Evolutionary conservation across 2,888 invertebrate genomes (phyloP), one percentile per base, ranked within the genome.

Genomic region (Masnerella sp.): DNA sequence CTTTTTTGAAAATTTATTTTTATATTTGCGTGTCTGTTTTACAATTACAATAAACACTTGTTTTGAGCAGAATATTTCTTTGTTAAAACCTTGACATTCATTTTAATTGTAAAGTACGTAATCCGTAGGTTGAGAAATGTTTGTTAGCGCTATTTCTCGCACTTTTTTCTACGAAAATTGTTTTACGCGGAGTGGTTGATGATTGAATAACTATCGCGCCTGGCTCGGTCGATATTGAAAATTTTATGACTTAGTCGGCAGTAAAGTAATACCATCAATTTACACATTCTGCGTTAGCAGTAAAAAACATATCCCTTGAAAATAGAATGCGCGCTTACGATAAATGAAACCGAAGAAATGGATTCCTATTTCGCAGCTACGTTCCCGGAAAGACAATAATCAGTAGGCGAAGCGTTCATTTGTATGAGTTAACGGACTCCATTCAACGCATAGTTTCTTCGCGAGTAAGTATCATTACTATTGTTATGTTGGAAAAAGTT

Each of bases 211-310:
- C 52, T 40, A 59, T 65, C 36, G 15, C 28, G 12, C 17, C 12
- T 11, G 11, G 22, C 20, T 32, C 18, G 52, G 14, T 59, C 71
- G 54, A 65, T 65, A 72, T 65, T 72, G 47, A 72, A 72, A 67
- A 22, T 72, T 72, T 72, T 67, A 67, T 61, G 54, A 72, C 36
- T 52, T 62, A 67, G 49, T 72, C 49, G 61, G 54, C 49, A 43
- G 56, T 61, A 72, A 67, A 72, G 49, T 61, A 52, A 47, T 72
- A 43, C 59, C 54, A 61, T 47, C 49, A 72, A 67, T 65, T 59
- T 65, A 61, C 65, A 52, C 59, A 59, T 72, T 72, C 36, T 59
- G 45, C 42, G 47, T 54, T 42, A 54, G 61, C 15, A 42, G 56
- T 56, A 56, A 62, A 61, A 67, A 67, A 15, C 7, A 40, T 36